Evolutionary conservation across 2,113 vertebrate genomes (phyloP).

Genomic region (Notechis scutatus): DNA sequence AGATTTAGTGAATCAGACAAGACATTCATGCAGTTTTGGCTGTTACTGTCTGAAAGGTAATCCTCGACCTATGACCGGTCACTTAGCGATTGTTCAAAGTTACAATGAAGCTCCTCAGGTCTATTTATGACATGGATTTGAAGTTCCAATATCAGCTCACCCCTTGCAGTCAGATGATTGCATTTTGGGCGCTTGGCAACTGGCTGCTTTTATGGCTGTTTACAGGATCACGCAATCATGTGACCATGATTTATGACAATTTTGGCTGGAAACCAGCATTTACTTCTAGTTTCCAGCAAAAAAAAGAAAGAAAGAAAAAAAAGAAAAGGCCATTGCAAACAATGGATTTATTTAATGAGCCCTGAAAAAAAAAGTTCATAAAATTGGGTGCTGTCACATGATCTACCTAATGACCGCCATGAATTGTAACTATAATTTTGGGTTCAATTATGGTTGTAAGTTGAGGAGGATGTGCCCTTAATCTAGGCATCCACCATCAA

Average conservation of each 20-base stretch:
- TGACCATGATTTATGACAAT: not conserved
- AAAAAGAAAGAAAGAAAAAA: no score
- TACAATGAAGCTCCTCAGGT: no score
- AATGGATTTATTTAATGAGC: not conserved
- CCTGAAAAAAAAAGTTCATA: fast-evolving
- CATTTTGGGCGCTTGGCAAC: no score
- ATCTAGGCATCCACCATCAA: not conserved
- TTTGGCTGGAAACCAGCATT: not conserved
- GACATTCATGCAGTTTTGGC: not conserved
- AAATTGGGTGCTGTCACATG: not conserved
- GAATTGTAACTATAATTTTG: no score
- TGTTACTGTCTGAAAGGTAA: slow-evolving; percentile 1
- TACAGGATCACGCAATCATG: not conserved
- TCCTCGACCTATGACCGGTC: no score
- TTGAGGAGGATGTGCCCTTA: no score
- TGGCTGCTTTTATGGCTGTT: not conserved
- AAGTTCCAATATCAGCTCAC: no score
- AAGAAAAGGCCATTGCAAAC: not conserved
- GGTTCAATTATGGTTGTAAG: no score
- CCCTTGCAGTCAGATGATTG: no score
- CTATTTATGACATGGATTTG: no score
- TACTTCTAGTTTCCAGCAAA: not conserved
- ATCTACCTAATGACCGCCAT: not conserved
- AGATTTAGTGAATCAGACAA: not conserved
- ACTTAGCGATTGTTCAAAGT: no score